Conservation (phyloP, 1,140 invertebrate genomes). For the Mycetomoellerius zeteki region DNA sequence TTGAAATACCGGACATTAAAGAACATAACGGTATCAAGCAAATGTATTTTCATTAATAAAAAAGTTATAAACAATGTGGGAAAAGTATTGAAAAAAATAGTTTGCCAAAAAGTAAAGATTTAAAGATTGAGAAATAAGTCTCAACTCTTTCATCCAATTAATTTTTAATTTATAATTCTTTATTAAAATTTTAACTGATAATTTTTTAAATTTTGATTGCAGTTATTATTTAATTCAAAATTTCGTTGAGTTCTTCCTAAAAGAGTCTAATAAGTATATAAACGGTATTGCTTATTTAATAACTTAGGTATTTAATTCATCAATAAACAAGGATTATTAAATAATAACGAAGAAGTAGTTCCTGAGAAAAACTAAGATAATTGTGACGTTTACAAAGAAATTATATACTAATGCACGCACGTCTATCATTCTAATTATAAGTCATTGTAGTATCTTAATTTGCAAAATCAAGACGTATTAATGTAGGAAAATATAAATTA, state of each 20-base stretch:
- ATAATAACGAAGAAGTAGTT: no score
- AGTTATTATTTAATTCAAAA: not conserved
- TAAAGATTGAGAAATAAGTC: no score
- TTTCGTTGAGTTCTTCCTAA: not conserved
- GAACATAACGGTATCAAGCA: no score
- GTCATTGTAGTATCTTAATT: not conserved
- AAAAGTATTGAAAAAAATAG: no score
- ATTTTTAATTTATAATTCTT: not conserved
- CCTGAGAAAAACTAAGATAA: no score
- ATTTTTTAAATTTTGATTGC: not conserved
- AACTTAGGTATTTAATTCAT: not conserved
- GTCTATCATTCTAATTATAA: not conserved
- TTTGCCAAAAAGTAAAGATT: no score
- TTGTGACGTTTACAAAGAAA: no score
- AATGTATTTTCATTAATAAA: no score
- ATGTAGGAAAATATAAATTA: slow-evolving; percentile 7
- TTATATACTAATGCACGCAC: no score
- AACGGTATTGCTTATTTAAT: not conserved
- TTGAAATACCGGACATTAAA: no score
- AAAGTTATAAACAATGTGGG: no score
- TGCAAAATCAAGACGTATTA: not conserved
- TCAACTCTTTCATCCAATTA: not conserved
- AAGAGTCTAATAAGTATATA: not conserved
- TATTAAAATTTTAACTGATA: not conserved
- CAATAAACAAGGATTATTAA: not conserved